phyloP scores from a whole-genome alignment of 1,140 invertebrate genomes.

The Bradysia coprophila region DNA sequence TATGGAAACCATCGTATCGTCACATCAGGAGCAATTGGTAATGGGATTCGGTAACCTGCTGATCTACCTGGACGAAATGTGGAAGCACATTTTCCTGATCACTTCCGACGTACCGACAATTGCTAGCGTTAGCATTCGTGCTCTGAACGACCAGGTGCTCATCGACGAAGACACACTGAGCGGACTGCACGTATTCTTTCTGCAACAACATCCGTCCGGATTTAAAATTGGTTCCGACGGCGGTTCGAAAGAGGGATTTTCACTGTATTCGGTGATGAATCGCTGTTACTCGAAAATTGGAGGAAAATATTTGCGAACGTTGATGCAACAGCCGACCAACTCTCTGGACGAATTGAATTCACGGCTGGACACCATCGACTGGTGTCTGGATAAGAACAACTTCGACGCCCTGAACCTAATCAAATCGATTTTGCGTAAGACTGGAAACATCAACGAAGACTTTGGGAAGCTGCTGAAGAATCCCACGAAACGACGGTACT shows the following conservation, averaged over 20 bases:
- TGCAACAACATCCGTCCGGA: conserved; percentile 3
- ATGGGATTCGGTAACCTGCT: background rate
- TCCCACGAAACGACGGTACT: background rate
- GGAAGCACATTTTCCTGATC: background rate
- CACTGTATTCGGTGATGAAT: conserved; percentile 2
- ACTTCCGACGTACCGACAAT: background rate
- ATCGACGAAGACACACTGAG: conserved; percentile 2
- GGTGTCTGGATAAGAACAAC: conserved; percentile 2
- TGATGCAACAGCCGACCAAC: conserved; percentile 1
- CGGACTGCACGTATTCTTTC: background rate
- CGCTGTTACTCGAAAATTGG: background rate
- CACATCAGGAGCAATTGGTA: background rate
- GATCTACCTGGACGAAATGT: background rate
- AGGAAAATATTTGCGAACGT: background rate
- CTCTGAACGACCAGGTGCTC: background rate
- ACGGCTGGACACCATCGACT: conserved; percentile 1
- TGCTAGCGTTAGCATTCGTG: background rate
- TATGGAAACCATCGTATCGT: background rate
- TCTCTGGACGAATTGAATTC: background rate
- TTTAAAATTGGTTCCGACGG: background rate
- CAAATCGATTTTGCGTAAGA: background rate
- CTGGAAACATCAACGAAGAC: background rate
- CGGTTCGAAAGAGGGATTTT: background rate
- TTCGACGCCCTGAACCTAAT: background rate
- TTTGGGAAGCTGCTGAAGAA: background rate